Conservation (phyloP, 2,797 vertebrate species). For the Halcyon leucocephala region DNA sequence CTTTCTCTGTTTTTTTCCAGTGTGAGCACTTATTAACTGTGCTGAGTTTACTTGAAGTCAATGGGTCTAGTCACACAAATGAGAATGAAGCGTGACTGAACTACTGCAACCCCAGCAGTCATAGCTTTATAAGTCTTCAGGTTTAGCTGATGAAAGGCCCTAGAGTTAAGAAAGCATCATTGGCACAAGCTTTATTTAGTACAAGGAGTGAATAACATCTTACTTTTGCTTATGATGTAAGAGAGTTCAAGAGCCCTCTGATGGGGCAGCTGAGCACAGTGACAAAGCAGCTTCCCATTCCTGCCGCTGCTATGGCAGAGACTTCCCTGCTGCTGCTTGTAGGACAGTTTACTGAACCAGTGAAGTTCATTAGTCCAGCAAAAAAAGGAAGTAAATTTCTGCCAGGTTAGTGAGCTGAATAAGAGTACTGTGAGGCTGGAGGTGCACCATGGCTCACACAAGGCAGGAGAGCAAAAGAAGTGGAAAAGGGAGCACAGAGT, state of each 20-base stretch:
- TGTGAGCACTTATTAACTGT: not conserved
- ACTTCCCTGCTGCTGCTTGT: not conserved
- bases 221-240: not conserved
- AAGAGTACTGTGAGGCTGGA: not conserved
- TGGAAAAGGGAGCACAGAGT: not conserved
- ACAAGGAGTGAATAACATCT: not conserved
- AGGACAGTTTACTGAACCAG: not conserved
- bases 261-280: not conserved
- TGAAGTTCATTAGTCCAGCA: not conserved
- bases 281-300: not conserved
- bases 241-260: not conserved
- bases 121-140: not conserved
- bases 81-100: not conserved
- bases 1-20: not conserved
- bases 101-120: not conserved
- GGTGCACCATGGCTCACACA: not conserved
- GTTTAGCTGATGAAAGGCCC: not conserved
- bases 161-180: not conserved
- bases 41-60: not conserved
- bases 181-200: not conserved
- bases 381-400: not conserved
- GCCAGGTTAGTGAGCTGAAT: not conserved
- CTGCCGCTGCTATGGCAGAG: fast-evolving
- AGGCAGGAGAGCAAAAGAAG: not conserved
- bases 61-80: not conserved